Evolutionary conservation across 2,797 vertebrate genomes (phyloP), one percentile per base, ranked within the genome.

Genomic region (Sebastolobus alascanus): DNA sequence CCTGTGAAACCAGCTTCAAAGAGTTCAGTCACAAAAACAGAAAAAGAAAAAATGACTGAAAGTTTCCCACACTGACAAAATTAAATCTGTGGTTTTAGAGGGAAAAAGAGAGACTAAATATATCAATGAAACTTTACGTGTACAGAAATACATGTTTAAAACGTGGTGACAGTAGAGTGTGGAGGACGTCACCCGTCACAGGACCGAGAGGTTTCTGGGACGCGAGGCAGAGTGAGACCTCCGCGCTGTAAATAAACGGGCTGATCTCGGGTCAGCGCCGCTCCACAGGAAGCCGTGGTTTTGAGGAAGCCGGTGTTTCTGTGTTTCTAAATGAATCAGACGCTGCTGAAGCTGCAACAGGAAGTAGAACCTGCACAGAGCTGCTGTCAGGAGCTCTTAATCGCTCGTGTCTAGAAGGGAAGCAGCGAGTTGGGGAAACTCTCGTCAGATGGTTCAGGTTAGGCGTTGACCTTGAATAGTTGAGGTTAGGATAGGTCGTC

Each of bases 311-410:
- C 2, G 10, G 6, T 27, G 50, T 40, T 50, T 68, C 64, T 58
- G 43, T 11, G 70, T 79, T 81, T 87, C 80, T 89, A 80, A 83
- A 89, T 71, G 73, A 82, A 59, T 80, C 72, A 14, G 54, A 68
- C 2, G 43, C 56, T 8, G 54, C 35, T 40, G 46, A 77, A 25
- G 60, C 63, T 31, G 35, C 60, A 76, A 73, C 85, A 89, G 75
- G 84, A 90, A 83, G 87, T 65, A 4, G 6, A 25, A 66, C 40
- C 61, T 59, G 5, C 43, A 46, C 43, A 46, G 16, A 3, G 43
- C 43, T 46, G 43, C 43, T 46, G 43, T 46, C 43, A 46, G 16
- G 43, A 46, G 43, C 43, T 46, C 43, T 46, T 46, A 18, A 46
- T 46, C 7, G 43, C 6, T 18, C 1, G 43, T 16, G 43, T 46